Evolutionary conservation across 2,113 vertebrate species (phyloP), one percentile per base, ranked within the genome.

Genomic region (Anolis carolinensis): DNA sequence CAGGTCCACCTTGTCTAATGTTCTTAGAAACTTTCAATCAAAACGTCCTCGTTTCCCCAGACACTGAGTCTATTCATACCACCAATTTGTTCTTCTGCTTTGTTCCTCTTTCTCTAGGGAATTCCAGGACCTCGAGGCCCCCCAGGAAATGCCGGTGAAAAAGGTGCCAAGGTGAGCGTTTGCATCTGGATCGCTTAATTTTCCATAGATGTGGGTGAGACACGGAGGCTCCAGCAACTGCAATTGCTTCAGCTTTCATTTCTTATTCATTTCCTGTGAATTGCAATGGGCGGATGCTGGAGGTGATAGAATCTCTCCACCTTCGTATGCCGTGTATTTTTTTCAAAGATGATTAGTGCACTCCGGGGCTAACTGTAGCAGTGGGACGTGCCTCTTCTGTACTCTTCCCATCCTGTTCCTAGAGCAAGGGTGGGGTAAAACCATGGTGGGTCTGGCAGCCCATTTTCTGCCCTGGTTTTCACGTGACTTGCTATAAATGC

Each of bases 131-230:
- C 96, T 2, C 92, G 71, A 50, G 98, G 98, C 59, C 96, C 95
- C 48, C 89, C 93, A 0, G 96, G 96, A 13, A 80, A 44, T 36
- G 8, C 75, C 0, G 95, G 96, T 55, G 93, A 92, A 82, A 95
- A 93, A 83, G 98, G 98, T 73, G 93, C 92, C 82, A 97, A 97
- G 97, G 98, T 99, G 93, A 93, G 94, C 25, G 11, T 65, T 65
- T 73, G 13, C 11, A 34, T 48, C 11, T 63, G 30, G 14, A 80
- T 30, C 48, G 39, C 44, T 27, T 80, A 44, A 32, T 63, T 48
- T 63, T 11, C 55, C 10, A 5, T 14, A 23, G 16, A 25, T 27
- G 27, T 0, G 1, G 30, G 65, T 65, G 20, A 30, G 2, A 3
- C 14, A 18, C 1, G 16, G 6, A n/a, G n/a, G 21, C 9, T 10